phyloP scores from a whole-genome alignment of 2,113 vertebrate species.

The Pomatostomus ruficeps region DNA sequence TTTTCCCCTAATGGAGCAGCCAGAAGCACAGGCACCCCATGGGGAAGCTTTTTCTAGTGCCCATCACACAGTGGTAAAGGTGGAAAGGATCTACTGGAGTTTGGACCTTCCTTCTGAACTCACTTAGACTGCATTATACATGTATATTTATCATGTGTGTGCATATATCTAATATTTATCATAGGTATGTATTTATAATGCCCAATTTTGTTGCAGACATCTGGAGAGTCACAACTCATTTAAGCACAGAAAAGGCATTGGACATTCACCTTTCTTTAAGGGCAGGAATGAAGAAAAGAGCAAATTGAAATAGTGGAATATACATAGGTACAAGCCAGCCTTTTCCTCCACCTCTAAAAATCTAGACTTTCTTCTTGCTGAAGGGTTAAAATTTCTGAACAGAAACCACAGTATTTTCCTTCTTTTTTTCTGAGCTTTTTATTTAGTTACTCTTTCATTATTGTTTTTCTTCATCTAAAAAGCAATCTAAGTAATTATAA shows the following conservation, averaged over 20 bases:
- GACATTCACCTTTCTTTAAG: background rate
- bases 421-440: background rate
- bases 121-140: background rate
- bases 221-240: background rate
- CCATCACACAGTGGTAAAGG: background rate
- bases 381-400: constrained; percentile 33
- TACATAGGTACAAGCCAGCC: background rate
- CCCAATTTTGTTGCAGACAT: background rate
- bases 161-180: background rate
- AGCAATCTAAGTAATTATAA: constrained; percentile 45
- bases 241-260: background rate
- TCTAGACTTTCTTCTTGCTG: background rate
- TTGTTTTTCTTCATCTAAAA: constrained; percentile 34
- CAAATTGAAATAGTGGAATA: background rate
- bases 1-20: accelerated
- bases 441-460: constrained; percentile 32
- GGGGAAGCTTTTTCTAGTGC: background rate
- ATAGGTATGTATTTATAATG: background rate
- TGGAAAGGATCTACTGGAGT: background rate
- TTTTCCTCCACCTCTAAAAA: background rate
- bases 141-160: background rate
- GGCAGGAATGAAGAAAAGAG: background rate
- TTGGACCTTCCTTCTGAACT: background rate
- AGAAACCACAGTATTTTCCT: constrained; percentile 22
- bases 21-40: background rate